Percentiles rank a stretch among this genome's conserved stretches.
These are phyloP conservation scores for Lycodopsis pacificus DNA, from an alignment of 2,797 vertebrate species.

Conservation along the genomic window DNA sequence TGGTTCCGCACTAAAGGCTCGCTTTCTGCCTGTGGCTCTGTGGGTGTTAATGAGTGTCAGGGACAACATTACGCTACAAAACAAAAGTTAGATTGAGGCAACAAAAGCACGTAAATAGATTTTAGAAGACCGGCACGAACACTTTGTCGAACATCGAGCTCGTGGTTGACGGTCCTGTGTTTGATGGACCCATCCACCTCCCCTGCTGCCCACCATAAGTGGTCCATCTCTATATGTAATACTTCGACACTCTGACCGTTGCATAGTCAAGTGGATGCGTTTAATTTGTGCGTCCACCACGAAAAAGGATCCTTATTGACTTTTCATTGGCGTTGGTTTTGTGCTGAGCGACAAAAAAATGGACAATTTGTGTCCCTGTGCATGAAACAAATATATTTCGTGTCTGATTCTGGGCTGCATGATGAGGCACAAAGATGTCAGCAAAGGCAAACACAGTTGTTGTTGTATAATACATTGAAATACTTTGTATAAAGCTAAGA, in stretches of 20 bases:
- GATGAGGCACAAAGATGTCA: background rate
- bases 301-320: too few relatives aligned
- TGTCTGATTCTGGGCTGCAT: background rate
- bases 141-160: too few relatives aligned
- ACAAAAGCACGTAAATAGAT: too few relatives aligned
- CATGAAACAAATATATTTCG: background rate
- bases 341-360: too few relatives aligned
- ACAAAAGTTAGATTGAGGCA: too few relatives aligned
- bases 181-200: too few relatives aligned
- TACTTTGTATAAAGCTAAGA: background rate
- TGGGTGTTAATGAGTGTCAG: background rate
- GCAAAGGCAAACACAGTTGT: background rate
- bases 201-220: background rate
- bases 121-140: background rate
- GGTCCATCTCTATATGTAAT: background rate
- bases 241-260: background rate
- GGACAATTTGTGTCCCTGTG: too few relatives aligned
- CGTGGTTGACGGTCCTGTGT: too few relatives aligned
- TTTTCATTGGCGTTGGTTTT: too few relatives aligned
- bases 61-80: too few relatives aligned
- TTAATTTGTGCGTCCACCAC: too few relatives aligned
- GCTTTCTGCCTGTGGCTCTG: background rate
- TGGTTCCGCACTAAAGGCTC: background rate
- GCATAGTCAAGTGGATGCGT: too few relatives aligned
- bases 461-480: background rate